Evolutionary conservation across 1,140 invertebrate genomes (phyloP), one percentile per base, ranked within the genome.

Genomic region (Teleopsis dalmanni): DNA sequence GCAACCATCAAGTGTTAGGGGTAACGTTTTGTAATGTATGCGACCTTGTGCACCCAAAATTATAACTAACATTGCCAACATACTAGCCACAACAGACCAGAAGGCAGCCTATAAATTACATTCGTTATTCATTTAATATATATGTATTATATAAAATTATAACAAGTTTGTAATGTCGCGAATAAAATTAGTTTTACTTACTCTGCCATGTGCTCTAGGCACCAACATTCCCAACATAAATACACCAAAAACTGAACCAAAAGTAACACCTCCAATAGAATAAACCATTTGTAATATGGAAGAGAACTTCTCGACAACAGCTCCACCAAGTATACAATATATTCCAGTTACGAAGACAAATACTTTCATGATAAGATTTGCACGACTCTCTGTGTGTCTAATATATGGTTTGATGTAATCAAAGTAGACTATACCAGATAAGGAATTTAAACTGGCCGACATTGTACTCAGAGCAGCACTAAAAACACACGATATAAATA

Each of bases 221-320:
- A 82, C 79, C 50, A 87, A 78, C 77, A 87, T 83, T 51, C 84
- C 86, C 4, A 88, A 61, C 4, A 81, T 74, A 57, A 87, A 88
- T n/a, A 86, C 74, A 7, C 80, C 83, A 8, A 84, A 66, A 4
- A 87, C 69, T 2, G 85, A 80, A 36, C 86, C 85, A 7, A 76
- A 76, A 3, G 79, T 81, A 37, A 82, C 75, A 18, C 78, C 76
- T 2, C 73, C 71, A 38, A 82, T 63, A 46, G 77, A 81, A 55
- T 75, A 78, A 3, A 72, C 64, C 3, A 79, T 75, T 72, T 83
- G 79, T 47, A 83, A 73, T 14, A 83, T 59, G 7, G 76, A 76
- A 23, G 73, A 73, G 43, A 83, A 73, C 56, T 78, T 75, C 55
- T 82, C 81, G 0, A 83, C 81, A 0, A 81, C 50, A 51, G 81